These are phyloP conservation scores for Melanotaenia duboulayi DNA, from an alignment of 2,113 vertebrate genomes.

Conservation along the genomic window DNA sequence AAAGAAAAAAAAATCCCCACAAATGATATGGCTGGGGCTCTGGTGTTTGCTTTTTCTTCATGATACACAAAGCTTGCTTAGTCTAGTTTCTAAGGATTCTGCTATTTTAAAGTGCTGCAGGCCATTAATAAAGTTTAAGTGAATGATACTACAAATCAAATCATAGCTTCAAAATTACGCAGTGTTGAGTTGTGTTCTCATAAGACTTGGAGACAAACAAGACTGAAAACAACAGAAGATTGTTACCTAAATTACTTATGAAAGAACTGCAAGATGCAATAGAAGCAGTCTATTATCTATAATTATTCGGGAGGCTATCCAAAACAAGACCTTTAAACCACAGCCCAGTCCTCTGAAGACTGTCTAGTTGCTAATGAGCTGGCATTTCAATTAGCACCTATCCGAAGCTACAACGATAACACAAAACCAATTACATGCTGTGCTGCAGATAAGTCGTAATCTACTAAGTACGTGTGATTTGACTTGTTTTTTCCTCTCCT, in stretches of 20 bases:
- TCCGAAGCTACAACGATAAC: slow-evolving; percentile 72
- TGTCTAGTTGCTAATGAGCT: slow-evolving; percentile 66
- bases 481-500: slow-evolving; percentile 51
- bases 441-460: slow-evolving; percentile 74
- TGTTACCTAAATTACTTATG: slow-evolving; percentile 25
- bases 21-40: slow-evolving; percentile 34
- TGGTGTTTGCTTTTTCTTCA: slow-evolving; percentile 33
- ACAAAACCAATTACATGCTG: slow-evolving; percentile 79
- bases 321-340: slow-evolving; percentile 71
- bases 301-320: slow-evolving; percentile 62
- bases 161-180: slow-evolving; percentile 28
- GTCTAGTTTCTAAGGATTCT: slow-evolving; percentile 18
- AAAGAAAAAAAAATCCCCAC: slow-evolving; percentile 12
- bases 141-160: slow-evolving; percentile 36
- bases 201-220: slow-evolving; percentile 23
- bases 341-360: slow-evolving; percentile 56
- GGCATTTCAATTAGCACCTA: slow-evolving; percentile 78
- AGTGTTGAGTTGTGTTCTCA: slow-evolving; percentile 25
- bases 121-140: slow-evolving; percentile 9
- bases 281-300: slow-evolving; percentile 52
- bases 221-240: slow-evolving; percentile 44
- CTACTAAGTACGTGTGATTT: slow-evolving; percentile 73
- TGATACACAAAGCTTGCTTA: slow-evolving; percentile 49
- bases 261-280: slow-evolving; percentile 30
- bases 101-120: slow-evolving; percentile 18